Evolutionary conservation across 1,140 invertebrate genomes (phyloP), one percentile per base, ranked within the genome.

Genomic region (Pseudoatta argentina): DNA sequence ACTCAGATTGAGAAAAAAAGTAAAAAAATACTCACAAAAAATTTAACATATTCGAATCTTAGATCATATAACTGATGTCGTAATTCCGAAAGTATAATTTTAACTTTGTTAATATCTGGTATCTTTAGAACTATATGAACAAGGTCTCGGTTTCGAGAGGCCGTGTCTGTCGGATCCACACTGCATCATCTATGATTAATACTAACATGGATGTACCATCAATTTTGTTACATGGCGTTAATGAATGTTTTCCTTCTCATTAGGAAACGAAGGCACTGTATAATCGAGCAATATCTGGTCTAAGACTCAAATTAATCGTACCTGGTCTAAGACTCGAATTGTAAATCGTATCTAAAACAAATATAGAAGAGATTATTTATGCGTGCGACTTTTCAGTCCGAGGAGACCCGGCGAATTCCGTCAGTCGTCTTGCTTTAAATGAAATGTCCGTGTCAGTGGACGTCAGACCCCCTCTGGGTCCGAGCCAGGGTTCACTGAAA

Each of bases 401-500:
- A 67, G 27, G 48, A 39, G 21, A 66, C 51, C 21, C 34, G 30
- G 82, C 72, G 48, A 88, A 88, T 87, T 71, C 87, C 66, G 81
- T 59, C 67, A 78, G 69, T 72, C 63, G 81, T 86, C 59, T 91
- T 67, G 88, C 82, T 91, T 88, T 66, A 87, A 92, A 93, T 89
- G 87, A 91, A 92, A 93, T 88, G 86, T 89, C 85, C 75, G 63
- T 87, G 87, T 86, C 87, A 87, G 66, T 91, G 67, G 66, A 88
- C 87, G 86, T 86, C 83, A 89, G 92, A 91, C 90, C 89, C 91
- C 90, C 90, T 93, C 73, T 76, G 89, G 76, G 90, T 48, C 59
- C 64, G 10, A 66, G 63, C 3, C 5, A 67, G 30, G 6, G 18
- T 55, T 44, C 73, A 83, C 51, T 59, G 75, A 71, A 78, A 83